A percentile compares a stretch with the other conserved stretches of the same genome.
phyloP scores from a whole-genome alignment of 2,113 vertebrate species.

The Poeciliopsis turrubarensis region DNA sequence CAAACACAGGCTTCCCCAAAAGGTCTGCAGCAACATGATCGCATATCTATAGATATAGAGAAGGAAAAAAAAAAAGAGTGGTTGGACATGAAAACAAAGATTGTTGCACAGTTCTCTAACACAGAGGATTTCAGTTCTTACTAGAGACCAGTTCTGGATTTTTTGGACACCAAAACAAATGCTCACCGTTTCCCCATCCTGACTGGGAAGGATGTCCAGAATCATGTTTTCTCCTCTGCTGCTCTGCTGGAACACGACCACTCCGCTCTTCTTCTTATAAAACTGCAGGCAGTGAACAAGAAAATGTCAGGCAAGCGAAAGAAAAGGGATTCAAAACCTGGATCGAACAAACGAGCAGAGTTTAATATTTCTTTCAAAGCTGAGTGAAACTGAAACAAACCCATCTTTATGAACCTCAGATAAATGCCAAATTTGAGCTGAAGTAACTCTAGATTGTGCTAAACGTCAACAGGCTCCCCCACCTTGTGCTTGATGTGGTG shows the following conservation, averaged over 20 bases:
- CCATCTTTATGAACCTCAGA: not conserved
- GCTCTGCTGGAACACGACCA: conserved; percentile 96
- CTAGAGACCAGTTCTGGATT: not conserved
- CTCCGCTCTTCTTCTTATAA: conserved; percentile 90
- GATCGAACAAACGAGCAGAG: not conserved
- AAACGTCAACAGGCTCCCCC: not conserved
- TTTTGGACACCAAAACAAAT: not conserved
- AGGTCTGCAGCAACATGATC: conserved; percentile 83
- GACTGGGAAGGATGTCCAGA: conserved; percentile 83
- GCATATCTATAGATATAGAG: conserved; percentile 72
- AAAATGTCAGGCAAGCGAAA: not conserved
- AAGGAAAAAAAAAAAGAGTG: not conserved
- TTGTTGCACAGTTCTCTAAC: not conserved
- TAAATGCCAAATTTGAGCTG: not conserved
- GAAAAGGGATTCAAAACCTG: not conserved
- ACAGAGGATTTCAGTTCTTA: not conserved
- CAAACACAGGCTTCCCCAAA: conserved; percentile 90
- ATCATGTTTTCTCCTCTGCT: conserved; percentile 98
- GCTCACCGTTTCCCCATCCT: conserved; percentile 83
- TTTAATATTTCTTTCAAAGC: not conserved
- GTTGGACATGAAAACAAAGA: not conserved
- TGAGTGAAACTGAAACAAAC: not conserved
- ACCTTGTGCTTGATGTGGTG: conserved; percentile 95
- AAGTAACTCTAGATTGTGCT: not conserved
- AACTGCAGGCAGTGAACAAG: conserved; percentile 77